A percentile compares a stretch with the other conserved stretches of the same genome.
phyloP scores from a whole-genome alignment of 2,113 vertebrate species.

The Naja naja region DNA sequence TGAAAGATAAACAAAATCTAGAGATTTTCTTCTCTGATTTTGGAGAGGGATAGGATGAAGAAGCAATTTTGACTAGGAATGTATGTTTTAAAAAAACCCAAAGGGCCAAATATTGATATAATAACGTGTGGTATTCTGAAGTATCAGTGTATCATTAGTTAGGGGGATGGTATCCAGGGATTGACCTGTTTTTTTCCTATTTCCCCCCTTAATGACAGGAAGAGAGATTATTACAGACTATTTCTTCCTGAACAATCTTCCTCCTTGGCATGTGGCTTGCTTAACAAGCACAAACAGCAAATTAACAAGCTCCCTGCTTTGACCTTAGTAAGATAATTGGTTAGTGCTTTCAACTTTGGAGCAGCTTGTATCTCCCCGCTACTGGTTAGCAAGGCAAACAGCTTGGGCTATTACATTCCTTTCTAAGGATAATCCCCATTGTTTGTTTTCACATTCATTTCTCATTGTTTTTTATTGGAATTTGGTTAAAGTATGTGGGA shows the following conservation, averaged over 20 bases:
- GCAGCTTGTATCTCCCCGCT: not conserved
- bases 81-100: not conserved
- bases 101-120: not conserved
- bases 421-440: not conserved
- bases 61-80: constrained; percentile 2
- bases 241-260: not conserved
- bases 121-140: constrained; percentile 7
- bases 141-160: constrained; percentile 17
- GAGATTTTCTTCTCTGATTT: constrained; percentile 19
- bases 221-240: not conserved
- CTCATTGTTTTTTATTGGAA: not conserved
- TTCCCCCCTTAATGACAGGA: not conserved
- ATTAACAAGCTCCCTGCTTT: not conserved
- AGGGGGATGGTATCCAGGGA: not conserved
- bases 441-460: not conserved
- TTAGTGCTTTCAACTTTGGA: not conserved
- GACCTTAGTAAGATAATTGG: not conserved
- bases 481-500: no score
- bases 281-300: not conserved
- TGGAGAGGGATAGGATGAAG: constrained; percentile 31
- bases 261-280: not conserved
- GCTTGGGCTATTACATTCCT: not conserved
- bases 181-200: not conserved
- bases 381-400: not conserved
- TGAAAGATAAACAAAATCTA: constrained; percentile 46